Conservation (phyloP, 2,113 vertebrate genomes). For the Neotoma lepida region DNA sequence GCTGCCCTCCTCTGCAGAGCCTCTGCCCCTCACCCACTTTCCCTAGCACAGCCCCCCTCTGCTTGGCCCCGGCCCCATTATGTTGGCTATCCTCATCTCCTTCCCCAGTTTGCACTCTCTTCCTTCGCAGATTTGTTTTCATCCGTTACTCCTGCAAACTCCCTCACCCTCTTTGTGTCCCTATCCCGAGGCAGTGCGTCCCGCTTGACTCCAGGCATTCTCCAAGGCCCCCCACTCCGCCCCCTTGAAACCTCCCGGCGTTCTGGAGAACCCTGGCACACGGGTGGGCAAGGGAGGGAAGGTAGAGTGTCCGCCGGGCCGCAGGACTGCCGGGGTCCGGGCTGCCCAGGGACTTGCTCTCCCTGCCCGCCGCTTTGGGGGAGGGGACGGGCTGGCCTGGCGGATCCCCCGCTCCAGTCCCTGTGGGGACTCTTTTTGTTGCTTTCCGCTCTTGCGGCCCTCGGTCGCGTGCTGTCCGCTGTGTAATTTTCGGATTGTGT, state of each 20-base stretch:
- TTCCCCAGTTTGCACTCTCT: background rate
- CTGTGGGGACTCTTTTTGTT: constrained; percentile 23
- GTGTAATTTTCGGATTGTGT: constrained; percentile 10
- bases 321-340: background rate
- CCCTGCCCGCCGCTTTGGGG: background rate
- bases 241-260: background rate
- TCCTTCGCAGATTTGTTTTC: background rate
- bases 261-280: background rate
- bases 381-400: constrained; percentile 65
- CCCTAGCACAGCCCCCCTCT: background rate
- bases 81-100: background rate
- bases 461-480: background rate
- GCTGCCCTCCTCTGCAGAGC: background rate
- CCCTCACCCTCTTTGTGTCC: constrained; percentile 40
- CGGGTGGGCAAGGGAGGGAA: background rate
- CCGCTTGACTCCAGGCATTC: background rate
- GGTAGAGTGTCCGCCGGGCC: background rate
- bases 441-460: background rate
- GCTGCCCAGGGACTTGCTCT: background rate
- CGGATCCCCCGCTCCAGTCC: background rate
- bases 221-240: background rate
- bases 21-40: background rate
- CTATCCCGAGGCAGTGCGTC: background rate
- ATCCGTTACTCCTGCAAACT: background rate
- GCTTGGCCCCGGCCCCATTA: background rate